Base-by-base conservation (phyloP, 2,113 vertebrate species). In the Dasypus novemcinctus region DNA sequence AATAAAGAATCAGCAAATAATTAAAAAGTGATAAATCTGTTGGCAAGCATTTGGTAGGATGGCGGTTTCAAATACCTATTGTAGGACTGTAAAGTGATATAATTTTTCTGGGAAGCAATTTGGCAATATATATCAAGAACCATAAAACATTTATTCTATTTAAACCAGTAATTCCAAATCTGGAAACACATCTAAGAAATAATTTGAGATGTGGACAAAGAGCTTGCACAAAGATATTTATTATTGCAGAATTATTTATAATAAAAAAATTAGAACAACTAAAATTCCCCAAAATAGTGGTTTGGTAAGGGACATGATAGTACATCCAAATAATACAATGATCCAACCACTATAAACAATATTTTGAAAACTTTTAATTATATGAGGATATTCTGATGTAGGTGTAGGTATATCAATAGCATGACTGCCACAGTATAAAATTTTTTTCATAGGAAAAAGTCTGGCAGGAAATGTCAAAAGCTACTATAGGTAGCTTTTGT, bases 141-240 rank as follows among this genome's bases (percentile, higher is more conserved):
- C 31, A 72, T 29, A 54, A 81, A 88, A 36, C 23, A 33, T 36
- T 91, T 69, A 83, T 21, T 64, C 13, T 54, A 33, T 74, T 89
- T 89, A 96, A 91, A 17, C 20, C 41, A 82, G 7, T 75, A 57
- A 95, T 89, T 71, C 49, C 29, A 86, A n/a, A 82, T 64, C 38
- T 54, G 27, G 49, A 68, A 82, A 86, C 9, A 43, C 18, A 41
- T 49, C 41, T 25, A 74, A 79, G 49, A 94, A 91, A 75, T 90
- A 63, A 75, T 72, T 72, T 93, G 71, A 93, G 94, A 91, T 74
- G 7, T 89, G 82, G 75, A 71, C n/a, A 64, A 94, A 93, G 29
- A 94, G 36, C 4, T 64, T n/a, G 17, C 5, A 38, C 38, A 41
- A 82, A 69, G 27, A 41, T 38, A 68, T 75, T 93, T 82, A 78